Percentiles rank a stretch among this genome's conserved stretches.
Conservation (phyloP, 2,797 vertebrate genomes). For the Serranus cabrilla region DNA sequence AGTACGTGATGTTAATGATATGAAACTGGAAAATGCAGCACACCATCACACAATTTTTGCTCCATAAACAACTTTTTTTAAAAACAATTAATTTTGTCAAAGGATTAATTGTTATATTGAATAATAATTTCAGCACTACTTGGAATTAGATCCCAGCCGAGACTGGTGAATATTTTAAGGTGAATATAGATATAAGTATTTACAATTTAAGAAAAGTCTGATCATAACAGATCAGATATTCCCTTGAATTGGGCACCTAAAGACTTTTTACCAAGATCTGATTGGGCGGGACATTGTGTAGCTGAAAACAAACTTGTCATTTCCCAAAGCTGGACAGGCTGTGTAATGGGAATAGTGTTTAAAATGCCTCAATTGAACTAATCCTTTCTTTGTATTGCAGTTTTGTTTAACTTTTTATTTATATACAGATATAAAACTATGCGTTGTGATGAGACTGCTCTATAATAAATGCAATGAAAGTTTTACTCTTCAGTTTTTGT, state of each 20-base stretch:
- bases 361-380: neutral
- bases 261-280: neutral
- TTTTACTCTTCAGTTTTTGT: neutral
- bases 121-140: neutral
- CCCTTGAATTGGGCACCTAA: neutral
- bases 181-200: neutral
- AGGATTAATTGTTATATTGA: slow-evolving; percentile 2
- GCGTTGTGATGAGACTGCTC: neutral
- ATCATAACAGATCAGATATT: neutral
- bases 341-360: neutral
- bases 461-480: neutral
- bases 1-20: too few species aligned
- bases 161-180: neutral
- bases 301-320: too few species aligned
- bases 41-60: neutral
- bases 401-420: neutral
- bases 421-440: too few species aligned
- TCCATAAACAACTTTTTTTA: too few species aligned
- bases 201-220: neutral
- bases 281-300: too few species aligned
- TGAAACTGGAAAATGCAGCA: neutral
- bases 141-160: neutral
- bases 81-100: slow-evolving; percentile 7
- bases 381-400: neutral
- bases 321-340: neutral